Evolutionary conservation across 2,113 vertebrate genomes (phyloP).

Genomic region (Amblyopsis rosae): DNA sequence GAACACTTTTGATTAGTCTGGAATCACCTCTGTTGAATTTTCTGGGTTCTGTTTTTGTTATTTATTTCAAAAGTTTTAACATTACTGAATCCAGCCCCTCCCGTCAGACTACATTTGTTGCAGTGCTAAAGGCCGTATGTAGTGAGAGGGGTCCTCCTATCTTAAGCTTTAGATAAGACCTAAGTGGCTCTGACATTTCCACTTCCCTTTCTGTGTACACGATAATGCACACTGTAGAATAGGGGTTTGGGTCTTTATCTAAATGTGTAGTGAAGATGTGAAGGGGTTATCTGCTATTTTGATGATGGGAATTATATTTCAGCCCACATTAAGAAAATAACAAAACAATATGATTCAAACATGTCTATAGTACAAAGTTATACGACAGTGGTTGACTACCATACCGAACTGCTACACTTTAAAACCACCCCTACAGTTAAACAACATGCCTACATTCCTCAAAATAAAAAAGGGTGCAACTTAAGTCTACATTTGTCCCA

Average conservation of each 20-base stretch:
- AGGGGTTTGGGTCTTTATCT: not conserved
- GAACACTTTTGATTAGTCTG: conserved; percentile 52
- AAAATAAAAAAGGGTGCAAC: conserved; percentile 2
- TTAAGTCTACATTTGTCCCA: conserved; percentile 6
- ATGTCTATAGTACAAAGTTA: not conserved
- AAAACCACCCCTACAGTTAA: not conserved
- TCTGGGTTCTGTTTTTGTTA: conserved; percentile 52
- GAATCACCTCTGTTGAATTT: conserved; percentile 56
- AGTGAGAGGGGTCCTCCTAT: conserved; percentile 56
- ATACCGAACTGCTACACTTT: not conserved
- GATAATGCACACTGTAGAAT: conserved; percentile 46
- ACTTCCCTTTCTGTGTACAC: conserved; percentile 61
- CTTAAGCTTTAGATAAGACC: conserved; percentile 65
- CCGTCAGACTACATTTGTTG: not conserved
- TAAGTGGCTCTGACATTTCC: conserved; percentile 66
- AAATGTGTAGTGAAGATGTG: not conserved
- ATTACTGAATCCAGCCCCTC: not conserved
- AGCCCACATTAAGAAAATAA: too few relatives aligned
- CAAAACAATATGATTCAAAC: too few relatives aligned
- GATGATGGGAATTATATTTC: too few relatives aligned
- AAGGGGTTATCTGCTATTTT: not conserved
- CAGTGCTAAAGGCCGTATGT: conserved; percentile 27
- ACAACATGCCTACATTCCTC: conserved; percentile 1
- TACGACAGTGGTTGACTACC: conserved; percentile 5
- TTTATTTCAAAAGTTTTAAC: conserved; percentile 46